Conservation (phyloP, 2,113 vertebrate species). For the Gracilinanus agilis region DNA sequence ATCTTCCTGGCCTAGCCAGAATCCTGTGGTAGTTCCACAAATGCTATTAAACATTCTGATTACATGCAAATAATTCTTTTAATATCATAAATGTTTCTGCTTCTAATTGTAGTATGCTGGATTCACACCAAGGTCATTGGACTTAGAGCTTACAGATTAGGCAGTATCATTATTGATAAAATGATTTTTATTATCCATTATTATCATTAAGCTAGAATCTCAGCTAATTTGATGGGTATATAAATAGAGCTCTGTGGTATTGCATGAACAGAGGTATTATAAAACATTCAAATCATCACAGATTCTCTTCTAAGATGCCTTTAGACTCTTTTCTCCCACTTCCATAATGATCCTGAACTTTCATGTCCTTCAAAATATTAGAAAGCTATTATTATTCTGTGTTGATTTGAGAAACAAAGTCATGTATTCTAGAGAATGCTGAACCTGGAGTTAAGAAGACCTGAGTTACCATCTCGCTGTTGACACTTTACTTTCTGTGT, state of each 20-base stretch:
- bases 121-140: slow-evolving; percentile 1
- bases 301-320: background rate
- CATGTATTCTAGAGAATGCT: background rate
- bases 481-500: background rate
- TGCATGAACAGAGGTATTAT: background rate
- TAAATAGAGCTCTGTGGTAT: background rate
- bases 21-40: background rate
- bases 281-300: slow-evolving; percentile 6
- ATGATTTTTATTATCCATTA: background rate
- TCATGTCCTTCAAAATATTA: slow-evolving; percentile 1
- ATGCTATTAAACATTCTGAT: background rate
- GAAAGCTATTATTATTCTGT: background rate
- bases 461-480: background rate
- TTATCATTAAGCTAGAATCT: background rate
- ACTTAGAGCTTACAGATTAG: slow-evolving; percentile 38
- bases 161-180: background rate
- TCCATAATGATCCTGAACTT: background rate
- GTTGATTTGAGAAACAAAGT: background rate
- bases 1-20: slow-evolving; percentile 57
- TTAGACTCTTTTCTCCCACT: background rate
- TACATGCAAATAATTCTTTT: background rate
- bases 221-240: background rate
- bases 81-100: slow-evolving; percentile 25
- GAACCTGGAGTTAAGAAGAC: background rate
- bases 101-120: background rate